These are phyloP conservation scores for Sesia apiformis DNA, from an alignment of 2,888 invertebrate genomes.

Conservation along the genomic window DNA sequence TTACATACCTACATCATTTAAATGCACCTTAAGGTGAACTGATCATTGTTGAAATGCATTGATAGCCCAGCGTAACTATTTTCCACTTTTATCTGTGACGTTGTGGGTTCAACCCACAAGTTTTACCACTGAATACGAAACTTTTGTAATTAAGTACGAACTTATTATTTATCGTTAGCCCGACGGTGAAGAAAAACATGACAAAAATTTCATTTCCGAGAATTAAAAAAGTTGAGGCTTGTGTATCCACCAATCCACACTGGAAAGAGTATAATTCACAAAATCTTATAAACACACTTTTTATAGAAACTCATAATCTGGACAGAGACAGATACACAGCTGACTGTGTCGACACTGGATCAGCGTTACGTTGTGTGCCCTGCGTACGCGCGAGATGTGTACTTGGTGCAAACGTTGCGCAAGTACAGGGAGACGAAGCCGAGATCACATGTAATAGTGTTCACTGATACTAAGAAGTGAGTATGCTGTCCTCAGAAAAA, in stretches of 20 bases:
- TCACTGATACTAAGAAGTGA: slow-evolving; percentile 96
- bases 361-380: slow-evolving; percentile 95
- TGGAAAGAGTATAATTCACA: background rate
- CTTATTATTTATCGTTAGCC: no score
- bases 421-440: slow-evolving; percentile 83
- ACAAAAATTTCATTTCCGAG: no score
- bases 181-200: no score
- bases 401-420: slow-evolving; percentile 87
- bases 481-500: slow-evolving; percentile 14
- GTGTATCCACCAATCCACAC: background rate
- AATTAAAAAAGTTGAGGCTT: no score
- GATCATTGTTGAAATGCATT: no score
- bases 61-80: no score
- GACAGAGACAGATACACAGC: slow-evolving; percentile 82
- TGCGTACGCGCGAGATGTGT: slow-evolving; percentile 92
- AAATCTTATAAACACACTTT: slow-evolving; percentile 6
- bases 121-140: no score
- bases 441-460: slow-evolving; percentile 91
- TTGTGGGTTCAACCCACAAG: no score
- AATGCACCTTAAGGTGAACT: no score
- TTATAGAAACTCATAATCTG: slow-evolving; percentile 64
- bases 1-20: no score
- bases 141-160: no score
- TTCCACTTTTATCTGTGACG: no score
- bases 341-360: slow-evolving; percentile 91